Base-by-base conservation (phyloP, 2,888 invertebrate species). In the Proisotoma minuta region DNA sequence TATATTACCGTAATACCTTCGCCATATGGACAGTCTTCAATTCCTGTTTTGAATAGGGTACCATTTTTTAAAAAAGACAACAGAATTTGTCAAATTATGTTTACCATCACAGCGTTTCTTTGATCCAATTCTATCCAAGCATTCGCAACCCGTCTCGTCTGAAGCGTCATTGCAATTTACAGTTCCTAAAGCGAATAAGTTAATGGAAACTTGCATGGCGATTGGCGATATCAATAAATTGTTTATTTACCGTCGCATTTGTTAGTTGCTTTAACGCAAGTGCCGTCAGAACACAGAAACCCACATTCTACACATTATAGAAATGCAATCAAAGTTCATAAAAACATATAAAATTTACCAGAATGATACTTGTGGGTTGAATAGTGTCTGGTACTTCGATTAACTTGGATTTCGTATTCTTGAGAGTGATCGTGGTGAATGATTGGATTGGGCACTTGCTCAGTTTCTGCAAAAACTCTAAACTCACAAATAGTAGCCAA, bases 111-210 rank as follows among this genome's bases (percentile, higher is more conserved):
- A 92, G 0, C 85, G 76, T 69, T 87, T 82, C 2, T 82, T 79
- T 50, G 79, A 79, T 18, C 83, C 82, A 12, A 91, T 81, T 61
- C 89, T 82, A n/a, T 84, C 80, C 62, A 82, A 84, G 75, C 92
- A 92, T 0, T 84, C 81, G 74, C 92, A 92, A 12, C 79, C 79
- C 0, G 80, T 78, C 77, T 92, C 92, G 74, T 92, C 92, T 72
- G 89, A 89, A 0, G 84, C 84, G 75, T 91, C 91, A 1, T 78
- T 74, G 75, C 92, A 92, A 2, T 66, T 57, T 0, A 63, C 63
- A 22, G 49, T 57, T 4, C 63, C 63, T 15, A 22, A n/a, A n/a
- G n/a, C 23, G 22, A 50, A 10, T 5, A 12, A 10, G 10, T 8
- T 47, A 20, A 8, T 24, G 23, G 23, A 50, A 20, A 8, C 8